Conservation (phyloP, 2,797 vertebrate genomes). For the Tiaroga cobitis region DNA sequence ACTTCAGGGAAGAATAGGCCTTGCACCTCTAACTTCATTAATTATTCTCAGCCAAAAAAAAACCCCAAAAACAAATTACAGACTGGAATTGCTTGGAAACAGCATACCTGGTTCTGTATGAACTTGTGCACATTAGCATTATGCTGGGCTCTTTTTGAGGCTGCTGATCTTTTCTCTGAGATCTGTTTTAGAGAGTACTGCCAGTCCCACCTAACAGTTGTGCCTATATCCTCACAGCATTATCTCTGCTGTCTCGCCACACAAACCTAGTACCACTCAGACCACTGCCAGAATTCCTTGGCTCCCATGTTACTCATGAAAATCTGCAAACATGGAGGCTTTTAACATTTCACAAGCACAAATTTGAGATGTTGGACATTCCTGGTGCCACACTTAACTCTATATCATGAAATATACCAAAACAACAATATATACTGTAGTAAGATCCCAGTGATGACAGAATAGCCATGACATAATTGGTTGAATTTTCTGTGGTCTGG, state of each 20-base stretch:
- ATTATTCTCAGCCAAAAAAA: slow-evolving; percentile 66
- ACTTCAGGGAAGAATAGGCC: slow-evolving; percentile 64
- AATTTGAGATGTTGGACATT: too few relatives aligned
- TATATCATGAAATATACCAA: too few relatives aligned
- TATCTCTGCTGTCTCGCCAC: slow-evolving; percentile 72
- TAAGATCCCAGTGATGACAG: slow-evolving; percentile 63
- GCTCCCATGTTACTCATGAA: slow-evolving; percentile 56
- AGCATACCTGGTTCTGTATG: slow-evolving; percentile 69
- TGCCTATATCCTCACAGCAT: not conserved
- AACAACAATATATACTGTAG: slow-evolving; percentile 17
- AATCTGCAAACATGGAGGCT: too few relatives aligned
- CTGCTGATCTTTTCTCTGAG: slow-evolving; percentile 20
- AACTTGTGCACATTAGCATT: slow-evolving; percentile 11
- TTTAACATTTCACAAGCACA: too few relatives aligned
- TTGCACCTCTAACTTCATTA: slow-evolving; percentile 64
- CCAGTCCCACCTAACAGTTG: not conserved
- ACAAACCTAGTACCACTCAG: slow-evolving; percentile 69
- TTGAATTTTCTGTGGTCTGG: slow-evolving; percentile 42
- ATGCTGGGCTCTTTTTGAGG: not conserved
- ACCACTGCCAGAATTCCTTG: slow-evolving; percentile 63
- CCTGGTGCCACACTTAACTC: too few relatives aligned
- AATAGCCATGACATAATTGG: slow-evolving; percentile 50
- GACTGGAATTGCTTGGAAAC: slow-evolving; percentile 66
- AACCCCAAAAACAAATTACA: slow-evolving; percentile 69
- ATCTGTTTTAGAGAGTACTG: not conserved